Evolutionary conservation across 2,888 invertebrate species (phyloP), one percentile per base, ranked within the genome.

Genomic region (Patella caerulea): DNA sequence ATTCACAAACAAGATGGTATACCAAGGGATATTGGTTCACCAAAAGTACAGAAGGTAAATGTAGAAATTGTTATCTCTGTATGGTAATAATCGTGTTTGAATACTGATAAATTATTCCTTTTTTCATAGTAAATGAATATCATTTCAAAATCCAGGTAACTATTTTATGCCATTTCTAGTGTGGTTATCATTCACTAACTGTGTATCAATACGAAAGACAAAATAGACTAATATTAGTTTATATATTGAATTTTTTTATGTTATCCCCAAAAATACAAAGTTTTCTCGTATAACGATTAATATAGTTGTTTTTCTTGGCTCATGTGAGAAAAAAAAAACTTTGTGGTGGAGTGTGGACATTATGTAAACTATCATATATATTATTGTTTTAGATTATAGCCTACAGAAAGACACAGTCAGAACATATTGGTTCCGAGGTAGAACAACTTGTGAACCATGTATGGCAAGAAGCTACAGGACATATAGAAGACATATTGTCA

Each of bases 391-490:
- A 87, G 87, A 82, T 87, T 79, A 79, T 85, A 74, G 78, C 81
- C 4, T 83, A 85, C 72, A 79, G 83, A 70, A 82, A 82, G 77
- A 75, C 75, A 29, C 79, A 80, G 29, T 15, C 59, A 59, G 78
- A 72, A 76, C 74, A 71, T 52, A 73, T 78, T 53, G 74, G 76
- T 56, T 76, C 70, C 55, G 65, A 78, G 54, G 87, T 89, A 29
- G 75, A 77, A 14, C 83, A 84, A 34, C 80, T 91, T 59, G 85
- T 90, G 53, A 87, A 89, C 56, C 86, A 87, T 72, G 81, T 90
- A 14, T 91, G 91, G 91, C 75, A 76, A 53, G 91, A 91, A 78
- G 90, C 90, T 0, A 78, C 86, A 52, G 88, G 90, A 24, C 84
- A 89, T 72, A 78, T 91, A 34, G 84, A 86, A 24, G 80, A 85